Percentiles rank a stretch among this genome's conserved stretches.
These are phyloP conservation scores for Monopterus albus DNA, from an alignment of 2,113 vertebrate genomes.

Conservation along the genomic window DNA sequence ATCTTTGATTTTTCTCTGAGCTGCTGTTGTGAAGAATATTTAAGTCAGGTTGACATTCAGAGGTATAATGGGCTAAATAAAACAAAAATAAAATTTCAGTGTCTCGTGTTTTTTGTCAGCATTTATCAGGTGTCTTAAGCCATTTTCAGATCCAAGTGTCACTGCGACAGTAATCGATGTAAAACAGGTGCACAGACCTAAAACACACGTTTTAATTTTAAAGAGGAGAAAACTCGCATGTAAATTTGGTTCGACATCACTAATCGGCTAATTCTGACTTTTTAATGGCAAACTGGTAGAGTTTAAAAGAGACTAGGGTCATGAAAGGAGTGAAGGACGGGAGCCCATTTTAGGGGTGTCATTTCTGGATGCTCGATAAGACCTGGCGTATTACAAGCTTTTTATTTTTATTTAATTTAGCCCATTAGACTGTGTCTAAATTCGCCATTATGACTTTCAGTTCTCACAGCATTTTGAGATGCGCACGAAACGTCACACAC, in stretches of 20 bases:
- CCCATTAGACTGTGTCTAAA: background rate
- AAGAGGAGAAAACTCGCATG: too few species aligned
- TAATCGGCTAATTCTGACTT: background rate
- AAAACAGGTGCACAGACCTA: too few species aligned
- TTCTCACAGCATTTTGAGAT: background rate
- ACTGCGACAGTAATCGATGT: background rate
- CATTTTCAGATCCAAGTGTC: background rate
- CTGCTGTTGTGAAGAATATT: conserved; percentile 8
- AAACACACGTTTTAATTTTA: too few species aligned
- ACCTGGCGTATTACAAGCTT: background rate
- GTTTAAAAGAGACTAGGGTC: background rate
- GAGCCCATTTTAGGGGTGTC: background rate
- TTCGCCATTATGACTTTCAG: background rate
- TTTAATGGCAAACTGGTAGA: background rate
- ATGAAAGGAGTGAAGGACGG: background rate
- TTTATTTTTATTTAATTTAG: background rate
- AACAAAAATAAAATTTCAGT: too few species aligned
- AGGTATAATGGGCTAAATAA: too few species aligned
- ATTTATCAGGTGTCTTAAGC: too few species aligned
- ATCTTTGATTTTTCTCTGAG: conserved; percentile 29
- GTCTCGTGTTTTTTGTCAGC: background rate
- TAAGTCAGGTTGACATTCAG: too few species aligned
- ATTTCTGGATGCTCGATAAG: background rate
- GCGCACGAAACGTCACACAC: background rate
- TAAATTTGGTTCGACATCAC: too few species aligned